phyloP scores from a whole-genome alignment of 2,888 invertebrate species.

The Philereme vetulata region DNA sequence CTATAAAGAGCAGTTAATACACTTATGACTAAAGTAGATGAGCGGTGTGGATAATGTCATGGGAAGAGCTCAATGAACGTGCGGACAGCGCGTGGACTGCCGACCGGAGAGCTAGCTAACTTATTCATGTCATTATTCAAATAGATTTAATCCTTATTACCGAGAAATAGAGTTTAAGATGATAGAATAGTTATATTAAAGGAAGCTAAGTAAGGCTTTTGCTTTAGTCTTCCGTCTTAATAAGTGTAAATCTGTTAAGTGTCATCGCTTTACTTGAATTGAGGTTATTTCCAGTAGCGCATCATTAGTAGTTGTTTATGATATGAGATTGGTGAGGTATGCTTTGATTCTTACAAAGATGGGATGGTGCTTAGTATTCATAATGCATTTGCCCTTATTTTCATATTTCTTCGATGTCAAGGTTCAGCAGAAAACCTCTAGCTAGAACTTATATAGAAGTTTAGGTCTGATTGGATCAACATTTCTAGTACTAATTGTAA shows the following conservation, averaged over 20 bases:
- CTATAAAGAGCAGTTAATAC: slow-evolving; percentile 23
- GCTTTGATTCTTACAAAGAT: slow-evolving; percentile 34
- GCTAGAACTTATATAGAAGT: not conserved
- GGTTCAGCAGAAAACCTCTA: not conserved
- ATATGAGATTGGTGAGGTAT: slow-evolving; percentile 38
- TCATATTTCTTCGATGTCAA: slow-evolving; percentile 14
- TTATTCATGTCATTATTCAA: slow-evolving; percentile 52
- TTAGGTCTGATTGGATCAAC: too few relatives aligned
- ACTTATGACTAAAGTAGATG: slow-evolving; percentile 49
- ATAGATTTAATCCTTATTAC: slow-evolving; percentile 53
- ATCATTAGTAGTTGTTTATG: slow-evolving; percentile 43
- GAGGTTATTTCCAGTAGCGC: slow-evolving; percentile 49
- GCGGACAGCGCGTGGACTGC: slow-evolving; percentile 81
- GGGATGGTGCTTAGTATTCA: slow-evolving; percentile 19
- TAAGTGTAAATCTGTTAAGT: slow-evolving; percentile 65
- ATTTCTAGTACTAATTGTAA: too few relatives aligned
- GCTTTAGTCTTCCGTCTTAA: slow-evolving; percentile 57
- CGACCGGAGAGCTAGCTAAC: slow-evolving; percentile 67
- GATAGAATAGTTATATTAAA: slow-evolving; percentile 40
- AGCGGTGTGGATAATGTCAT: slow-evolving; percentile 76
- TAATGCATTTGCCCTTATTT: slow-evolving; percentile 15
- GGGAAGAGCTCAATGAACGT: slow-evolving; percentile 83
- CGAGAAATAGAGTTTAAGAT: slow-evolving; percentile 43
- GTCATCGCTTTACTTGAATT: slow-evolving; percentile 52
- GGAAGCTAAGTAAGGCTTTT: slow-evolving; percentile 42